Base-by-base conservation (phyloP, 2,113 vertebrate genomes). In the Anhinga anhinga region DNA sequence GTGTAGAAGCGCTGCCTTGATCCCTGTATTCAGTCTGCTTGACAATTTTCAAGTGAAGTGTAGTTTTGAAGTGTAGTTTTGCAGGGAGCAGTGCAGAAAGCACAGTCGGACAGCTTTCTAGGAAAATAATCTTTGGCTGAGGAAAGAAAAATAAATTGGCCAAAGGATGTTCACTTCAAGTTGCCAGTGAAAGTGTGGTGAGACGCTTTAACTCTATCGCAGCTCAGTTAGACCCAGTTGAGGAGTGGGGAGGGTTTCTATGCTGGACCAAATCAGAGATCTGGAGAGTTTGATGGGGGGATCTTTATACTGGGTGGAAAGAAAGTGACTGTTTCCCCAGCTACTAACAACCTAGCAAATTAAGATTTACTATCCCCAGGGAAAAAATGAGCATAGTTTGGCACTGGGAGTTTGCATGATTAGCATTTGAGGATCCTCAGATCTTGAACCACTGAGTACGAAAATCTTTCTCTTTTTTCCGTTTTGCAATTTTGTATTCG, bases 81-180 rank as follows among this genome's bases (percentile, higher is more conserved):
- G 27, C 58, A 70, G 67, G 38, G 40, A 92, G 40, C 21, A 73
- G 36, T 38, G 71, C 59, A 81, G 67, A 92, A 26, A 81, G 27
- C 34, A 73, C 53, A 84, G 76, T 76, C 47, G 1, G 45, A 70
- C 34, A 86, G 72, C 95, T 96, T 96, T 96, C 95, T 96, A 96
- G 92, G 95, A 96, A 96, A 93, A 80, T 45, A 95, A 47, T 69
- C 40, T 92, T 93, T 93, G 74, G 50, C 79, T 73, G 58, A 85
- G 67, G 92, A 82, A 90, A 83, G 70, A 69, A 90, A 94, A 94
- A 93, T 72, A 96, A 91, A 73, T 86, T 95, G 85, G 74, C 29
- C 40, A 73, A 83, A 88, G 78, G 66, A 86, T 81, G 70, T 95
- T 87, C 36, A 66, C 77, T 91, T 87, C 13, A 56, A 65, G 74